A percentile compares a stretch with the other conserved stretches of the same genome.
Conservation (phyloP, 64 coral and sea anemone genomes). For the Montipora cactus region DNA sequence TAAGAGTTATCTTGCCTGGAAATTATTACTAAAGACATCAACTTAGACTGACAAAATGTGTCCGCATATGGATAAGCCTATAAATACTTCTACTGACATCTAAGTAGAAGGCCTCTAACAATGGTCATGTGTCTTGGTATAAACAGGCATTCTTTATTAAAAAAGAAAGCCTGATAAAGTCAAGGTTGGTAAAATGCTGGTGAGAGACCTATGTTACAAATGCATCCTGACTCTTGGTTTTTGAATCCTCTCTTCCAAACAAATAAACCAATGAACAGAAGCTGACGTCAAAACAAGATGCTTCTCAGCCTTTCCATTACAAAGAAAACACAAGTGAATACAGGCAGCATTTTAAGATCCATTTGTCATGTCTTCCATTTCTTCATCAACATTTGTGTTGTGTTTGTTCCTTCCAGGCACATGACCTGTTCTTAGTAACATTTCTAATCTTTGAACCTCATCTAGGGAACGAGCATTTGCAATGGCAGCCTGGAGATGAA, state of each 20-base stretch:
- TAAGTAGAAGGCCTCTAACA: too few species aligned
- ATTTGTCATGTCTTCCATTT: slow-evolving; percentile 85
- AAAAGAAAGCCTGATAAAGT: too few species aligned
- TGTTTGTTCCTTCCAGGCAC: slow-evolving; percentile 63
- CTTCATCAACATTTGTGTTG: slow-evolving; percentile 58
- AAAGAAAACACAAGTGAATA: too few species aligned
- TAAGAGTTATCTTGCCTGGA: neutral
- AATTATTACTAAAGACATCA: neutral
- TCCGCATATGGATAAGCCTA: too few species aligned
- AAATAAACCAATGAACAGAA: too few species aligned
- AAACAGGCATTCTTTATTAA: too few species aligned
- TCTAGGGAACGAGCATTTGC: slow-evolving; percentile 97
- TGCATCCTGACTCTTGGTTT: too few species aligned
- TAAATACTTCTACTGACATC: too few species aligned
- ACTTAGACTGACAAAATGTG: neutral
- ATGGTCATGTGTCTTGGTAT: too few species aligned
- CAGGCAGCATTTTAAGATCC: slow-evolving; percentile 31
- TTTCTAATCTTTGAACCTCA: slow-evolving; percentile 97
- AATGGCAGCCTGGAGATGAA: slow-evolving; percentile 87
- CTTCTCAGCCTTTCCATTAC: neutral
- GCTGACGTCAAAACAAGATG: neutral
- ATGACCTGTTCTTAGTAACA: slow-evolving; percentile 91
- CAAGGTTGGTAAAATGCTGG: too few species aligned
- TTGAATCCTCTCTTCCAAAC: too few species aligned
- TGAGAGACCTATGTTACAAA: too few species aligned